Base-by-base conservation (phyloP, 1,140 invertebrate genomes). In the Dolichoris vasculosae region DNA sequence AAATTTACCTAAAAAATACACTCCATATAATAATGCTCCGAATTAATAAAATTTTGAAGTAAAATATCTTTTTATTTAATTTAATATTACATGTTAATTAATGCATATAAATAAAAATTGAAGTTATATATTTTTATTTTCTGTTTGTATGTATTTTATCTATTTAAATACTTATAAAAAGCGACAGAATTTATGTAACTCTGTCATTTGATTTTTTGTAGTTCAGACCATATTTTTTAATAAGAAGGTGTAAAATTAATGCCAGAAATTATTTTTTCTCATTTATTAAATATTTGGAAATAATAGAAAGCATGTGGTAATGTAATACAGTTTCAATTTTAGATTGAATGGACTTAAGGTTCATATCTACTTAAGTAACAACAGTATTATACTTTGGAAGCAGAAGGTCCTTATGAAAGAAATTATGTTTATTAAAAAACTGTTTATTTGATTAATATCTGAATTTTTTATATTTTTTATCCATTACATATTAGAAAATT, bases 381-480 rank as follows among this genome's bases (percentile, higher is more conserved):
- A 26, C 64, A n/a, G 0, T 79, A 17, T 40, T 32, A 69, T 17
- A 38, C 79, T 71, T 78, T 63, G 26, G 43, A 84, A 84, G 83
- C 83, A 84, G 76, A 84, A 84, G 59, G 83, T 84, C 83, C 83
- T 79, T 71, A 38, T 35, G 55, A 77, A 77, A 77, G 82, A 77
- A 77, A n/a, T n/a, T n/a, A n/a, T n/a, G n/a, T n/a, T n/a, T n/a
- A n/a, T n/a, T n/a, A n/a, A n/a, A n/a, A n/a, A n/a, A n/a, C n/a
- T n/a, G n/a, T n/a, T n/a, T n/a, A n/a, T n/a, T n/a, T n/a, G n/a
- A n/a, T n/a, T n/a, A n/a, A n/a, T n/a, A n/a, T n/a, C n/a, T n/a
- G n/a, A n/a, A n/a, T n/a, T n/a, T 20, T 11, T 46, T 1, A 6
- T 67, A 64, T 8, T 64, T 4, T 64, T 64, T 64, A 51, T 51